Percentiles rank a stretch among this genome's conserved stretches.
Conservation (phyloP, 2,113 vertebrate genomes). For the Porphyrio hochstetteri region DNA sequence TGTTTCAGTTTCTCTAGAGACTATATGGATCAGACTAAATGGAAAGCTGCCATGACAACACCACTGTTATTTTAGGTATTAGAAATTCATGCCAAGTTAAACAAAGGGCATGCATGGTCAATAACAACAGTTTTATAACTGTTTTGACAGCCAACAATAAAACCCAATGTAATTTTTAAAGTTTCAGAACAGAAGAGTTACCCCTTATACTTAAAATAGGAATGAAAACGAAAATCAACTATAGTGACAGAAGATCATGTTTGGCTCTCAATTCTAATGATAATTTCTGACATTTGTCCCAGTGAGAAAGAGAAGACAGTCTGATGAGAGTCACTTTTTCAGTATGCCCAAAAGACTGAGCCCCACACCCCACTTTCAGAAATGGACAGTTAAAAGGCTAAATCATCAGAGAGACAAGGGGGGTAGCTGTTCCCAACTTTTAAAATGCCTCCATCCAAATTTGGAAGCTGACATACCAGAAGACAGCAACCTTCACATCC, state of each 20-base stretch:
- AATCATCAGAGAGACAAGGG: neutral
- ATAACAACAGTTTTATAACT: constrained; percentile 53
- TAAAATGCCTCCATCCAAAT: neutral
- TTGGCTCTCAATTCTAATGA: neutral
- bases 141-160: constrained; percentile 60
- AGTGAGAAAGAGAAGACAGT: neutral
- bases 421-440: neutral
- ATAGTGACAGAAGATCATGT: neutral
- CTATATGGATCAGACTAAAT: constrained; percentile 70
- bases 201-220: constrained; percentile 12
- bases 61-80: constrained; percentile 76
- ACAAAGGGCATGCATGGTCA: constrained; percentile 55
- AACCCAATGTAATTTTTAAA: constrained; percentile 37
- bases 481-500: neutral
- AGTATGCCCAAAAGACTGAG: neutral
- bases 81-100: constrained; percentile 71
- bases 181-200: constrained; percentile 46
- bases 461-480: neutral
- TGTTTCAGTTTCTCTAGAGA: constrained; percentile 73
- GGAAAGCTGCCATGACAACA: constrained; percentile 83
- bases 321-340: neutral
- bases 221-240: constrained; percentile 53
- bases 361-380: neutral
- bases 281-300: neutral
- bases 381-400: neutral